phyloP scores from a whole-genome alignment of 1,140 invertebrate species.

The Tetramorium simillimum region DNA sequence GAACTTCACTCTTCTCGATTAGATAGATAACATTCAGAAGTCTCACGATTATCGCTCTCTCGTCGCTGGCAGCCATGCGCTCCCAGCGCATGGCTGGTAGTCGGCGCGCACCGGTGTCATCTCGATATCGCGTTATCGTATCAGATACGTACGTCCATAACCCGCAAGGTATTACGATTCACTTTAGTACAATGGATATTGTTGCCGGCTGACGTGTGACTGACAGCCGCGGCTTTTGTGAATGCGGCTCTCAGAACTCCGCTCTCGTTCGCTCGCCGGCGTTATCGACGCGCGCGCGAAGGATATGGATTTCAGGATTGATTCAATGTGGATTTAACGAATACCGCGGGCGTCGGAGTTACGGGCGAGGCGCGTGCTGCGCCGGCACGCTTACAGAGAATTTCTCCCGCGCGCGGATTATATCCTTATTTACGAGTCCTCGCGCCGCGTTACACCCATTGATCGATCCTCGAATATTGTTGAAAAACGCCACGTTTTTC shows the following conservation, averaged over 20 bases:
- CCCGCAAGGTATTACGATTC: conserved; percentile 74
- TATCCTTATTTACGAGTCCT: conserved; percentile 7
- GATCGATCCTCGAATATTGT: neutral
- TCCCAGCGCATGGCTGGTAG: conserved; percentile 69
- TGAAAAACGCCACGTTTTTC: neutral
- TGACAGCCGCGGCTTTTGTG: conserved; percentile 72
- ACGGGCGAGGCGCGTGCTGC: neutral
- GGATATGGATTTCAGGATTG: conserved; percentile 69
- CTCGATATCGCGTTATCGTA: conserved; percentile 74
- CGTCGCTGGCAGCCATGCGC: conserved; percentile 60
- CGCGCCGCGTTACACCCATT: neutral
- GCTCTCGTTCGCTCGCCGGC: conserved; percentile 50
- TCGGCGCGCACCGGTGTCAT: conserved; percentile 66
- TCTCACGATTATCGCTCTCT: conserved; percentile 66
- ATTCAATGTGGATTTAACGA: conserved; percentile 64
- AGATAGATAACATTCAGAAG: conserved; percentile 68
- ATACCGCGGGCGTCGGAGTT: neutral
- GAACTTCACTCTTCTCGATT: conserved; percentile 28
- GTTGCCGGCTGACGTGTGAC: conserved; percentile 73
- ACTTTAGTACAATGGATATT: conserved; percentile 73
- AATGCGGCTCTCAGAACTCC: conserved; percentile 68
- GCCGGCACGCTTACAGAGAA: conserved; percentile 15
- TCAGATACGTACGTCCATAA: conserved; percentile 73
- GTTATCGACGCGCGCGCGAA: conserved; percentile 64
- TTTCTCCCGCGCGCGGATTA: neutral